Evolutionary conservation across 2,888 invertebrate genomes (phyloP).

Genomic region (Caenorhabditis sp.): DNA sequence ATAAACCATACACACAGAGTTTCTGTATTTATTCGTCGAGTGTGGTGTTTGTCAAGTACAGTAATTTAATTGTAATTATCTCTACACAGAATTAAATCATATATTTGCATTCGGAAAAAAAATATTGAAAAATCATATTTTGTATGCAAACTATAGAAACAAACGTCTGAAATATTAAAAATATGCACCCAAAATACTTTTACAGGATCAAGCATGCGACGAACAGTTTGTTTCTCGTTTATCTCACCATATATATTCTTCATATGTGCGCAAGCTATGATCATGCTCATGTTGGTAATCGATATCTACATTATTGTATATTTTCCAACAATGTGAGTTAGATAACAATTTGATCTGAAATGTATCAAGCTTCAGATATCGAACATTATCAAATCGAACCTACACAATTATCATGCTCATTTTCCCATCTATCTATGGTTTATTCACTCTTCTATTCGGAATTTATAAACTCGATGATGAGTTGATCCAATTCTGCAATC

Average conservation of each 20-base stretch:
- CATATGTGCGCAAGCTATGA: conserved; percentile 33
- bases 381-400: background rate
- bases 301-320: conserved; percentile 31
- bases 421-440: background rate
- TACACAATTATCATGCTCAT: background rate
- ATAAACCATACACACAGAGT: no score
- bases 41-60: no score
- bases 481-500: conserved; percentile 10
- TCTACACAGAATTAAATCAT: no score
- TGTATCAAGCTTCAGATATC: background rate
- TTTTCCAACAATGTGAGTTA: conserved; percentile 8
- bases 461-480: conserved; percentile 3
- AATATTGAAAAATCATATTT: no score
- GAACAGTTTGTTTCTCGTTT: conserved; percentile 14
- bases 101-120: no score
- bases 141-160: no score
- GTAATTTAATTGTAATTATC: no score
- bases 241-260: conserved; percentile 35
- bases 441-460: background rate
- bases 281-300: conserved; percentile 32
- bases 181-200: no score
- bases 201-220: no score
- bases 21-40: no score
- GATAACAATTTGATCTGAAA: background rate
- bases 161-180: no score